phyloP scores from a whole-genome alignment of 2,797 vertebrate genomes.

The Pseudochaenichthys georgianus region DNA sequence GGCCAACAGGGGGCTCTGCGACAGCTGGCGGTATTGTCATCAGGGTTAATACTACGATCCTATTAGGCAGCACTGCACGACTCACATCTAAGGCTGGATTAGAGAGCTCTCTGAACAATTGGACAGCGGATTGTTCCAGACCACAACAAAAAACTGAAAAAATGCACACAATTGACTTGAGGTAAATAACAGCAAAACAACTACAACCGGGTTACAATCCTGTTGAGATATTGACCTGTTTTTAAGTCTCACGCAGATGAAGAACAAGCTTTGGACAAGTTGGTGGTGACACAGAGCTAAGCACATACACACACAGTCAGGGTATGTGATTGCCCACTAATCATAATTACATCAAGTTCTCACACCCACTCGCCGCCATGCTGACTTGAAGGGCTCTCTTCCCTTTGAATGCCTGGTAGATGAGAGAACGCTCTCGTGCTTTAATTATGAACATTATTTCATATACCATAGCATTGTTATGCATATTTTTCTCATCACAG shows the following conservation, averaged over 20 bases:
- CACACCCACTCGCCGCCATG: not conserved
- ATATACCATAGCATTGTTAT: too few relatives aligned
- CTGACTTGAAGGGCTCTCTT: too few relatives aligned
- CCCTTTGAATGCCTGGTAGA: too few relatives aligned
- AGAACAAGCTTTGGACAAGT: not conserved
- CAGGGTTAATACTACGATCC: slow-evolving; percentile 87
- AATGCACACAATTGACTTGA: slow-evolving; percentile 24
- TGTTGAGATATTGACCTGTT: slow-evolving; percentile 2
- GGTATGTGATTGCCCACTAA: not conserved
- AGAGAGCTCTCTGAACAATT: slow-evolving; percentile 93
- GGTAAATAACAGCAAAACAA: slow-evolving; percentile 25
- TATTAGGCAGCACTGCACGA: slow-evolving; percentile 83
- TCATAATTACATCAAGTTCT: not conserved
- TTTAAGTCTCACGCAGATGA: not conserved
- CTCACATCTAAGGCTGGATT: slow-evolving; percentile 92
- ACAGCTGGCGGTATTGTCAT: slow-evolving; percentile 86
- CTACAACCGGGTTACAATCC: not conserved
- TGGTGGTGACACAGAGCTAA: slow-evolving; percentile 1
- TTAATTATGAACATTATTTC: too few relatives aligned
- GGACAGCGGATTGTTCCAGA: slow-evolving; percentile 81
- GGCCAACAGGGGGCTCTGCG: slow-evolving; percentile 83
- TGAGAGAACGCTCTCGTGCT: too few relatives aligned
- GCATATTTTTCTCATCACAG: too few relatives aligned
- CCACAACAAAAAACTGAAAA: slow-evolving; percentile 38
- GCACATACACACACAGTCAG: not conserved